Evolutionary conservation across 2,113 vertebrate species (phyloP), one percentile per base, ranked within the genome.

Genomic region (Ranitomeya variabilis): DNA sequence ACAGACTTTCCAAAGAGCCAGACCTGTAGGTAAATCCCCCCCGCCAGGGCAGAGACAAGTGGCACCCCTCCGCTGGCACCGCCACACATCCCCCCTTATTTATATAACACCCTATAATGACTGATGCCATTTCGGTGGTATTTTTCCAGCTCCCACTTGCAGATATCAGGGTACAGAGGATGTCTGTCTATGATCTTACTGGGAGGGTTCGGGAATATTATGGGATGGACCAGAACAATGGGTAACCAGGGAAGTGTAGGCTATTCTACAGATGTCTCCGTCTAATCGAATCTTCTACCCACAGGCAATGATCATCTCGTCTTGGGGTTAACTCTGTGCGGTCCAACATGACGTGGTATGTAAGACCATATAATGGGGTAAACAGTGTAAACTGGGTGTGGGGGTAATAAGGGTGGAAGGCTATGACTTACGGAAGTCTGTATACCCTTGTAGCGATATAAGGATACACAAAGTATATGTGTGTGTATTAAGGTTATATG

Each of bases 321-420:
- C 80, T 59, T 76, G 80, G 55, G 79, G 78, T 83, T 88, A 88
- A 88, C 31, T 81, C 71, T 57, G 31, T 52, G 80, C 66, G 37
- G 66, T 81, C 80, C 87, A 83, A 88, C 80, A 88, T 88, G 87
- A 83, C 83, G 80, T 82, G 87, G 87, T 88, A 88, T 9, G 86
- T 87, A 87, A 60, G 15, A 76, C n/a, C 11, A 3, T 55, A n/a
- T 13, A 21, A n/a, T 8, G 81, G 62, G 81, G 62, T 13, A 14
- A 37, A 13, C 21, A 64, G 62, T 64, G 62, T 13, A 14, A 37
- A 13, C 21, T 80, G 6, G 54, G 55, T 31, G 14, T 19, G 2
- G 18, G 60, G 23, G 57, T 18, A 64, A 64, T 19, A 37, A 3
- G 52, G 19, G 51, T 5, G 18, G 76, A 2, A 0, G 10, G 51